Percentiles rank a stretch among this genome's conserved stretches.
Conservation (phyloP, 1,140 invertebrate species). For the Drosophila lacteicornis region DNA sequence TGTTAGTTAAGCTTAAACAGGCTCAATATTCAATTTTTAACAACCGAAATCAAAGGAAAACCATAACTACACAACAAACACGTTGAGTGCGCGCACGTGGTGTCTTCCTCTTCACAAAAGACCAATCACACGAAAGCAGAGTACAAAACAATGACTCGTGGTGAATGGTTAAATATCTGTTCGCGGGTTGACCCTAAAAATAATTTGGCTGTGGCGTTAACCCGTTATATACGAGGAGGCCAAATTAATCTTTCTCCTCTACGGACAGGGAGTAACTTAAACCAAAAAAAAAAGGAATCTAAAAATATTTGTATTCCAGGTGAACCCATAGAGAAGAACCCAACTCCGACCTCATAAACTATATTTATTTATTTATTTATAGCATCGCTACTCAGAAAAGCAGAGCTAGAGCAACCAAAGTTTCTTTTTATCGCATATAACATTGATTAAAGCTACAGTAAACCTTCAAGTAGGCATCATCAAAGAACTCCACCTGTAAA, state of each 20-base stretch:
- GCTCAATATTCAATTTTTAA: neutral
- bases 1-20: neutral
- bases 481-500: neutral
- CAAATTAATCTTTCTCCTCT: neutral
- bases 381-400: no score
- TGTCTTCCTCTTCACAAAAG: conserved; percentile 21
- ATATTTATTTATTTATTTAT: no score
- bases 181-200: neutral
- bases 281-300: no score
- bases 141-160: neutral
- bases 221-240: neutral
- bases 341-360: no score
- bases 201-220: neutral
- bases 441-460: neutral
- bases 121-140: conserved; percentile 5
- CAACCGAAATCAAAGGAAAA: neutral
- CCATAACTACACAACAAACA: conserved; percentile 7
- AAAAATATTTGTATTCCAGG: neutral
- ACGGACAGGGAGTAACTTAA: neutral
- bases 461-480: neutral
- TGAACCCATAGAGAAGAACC: no score
- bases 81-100: conserved; percentile 40
- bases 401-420: no score
- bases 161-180: conserved; percentile 8
- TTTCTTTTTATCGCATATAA: neutral